Percentiles rank a stretch among this genome's conserved stretches.
Evolutionary conservation across 1,140 invertebrate species (phyloP).

Genomic region (Sycophaga agraensis): DNA sequence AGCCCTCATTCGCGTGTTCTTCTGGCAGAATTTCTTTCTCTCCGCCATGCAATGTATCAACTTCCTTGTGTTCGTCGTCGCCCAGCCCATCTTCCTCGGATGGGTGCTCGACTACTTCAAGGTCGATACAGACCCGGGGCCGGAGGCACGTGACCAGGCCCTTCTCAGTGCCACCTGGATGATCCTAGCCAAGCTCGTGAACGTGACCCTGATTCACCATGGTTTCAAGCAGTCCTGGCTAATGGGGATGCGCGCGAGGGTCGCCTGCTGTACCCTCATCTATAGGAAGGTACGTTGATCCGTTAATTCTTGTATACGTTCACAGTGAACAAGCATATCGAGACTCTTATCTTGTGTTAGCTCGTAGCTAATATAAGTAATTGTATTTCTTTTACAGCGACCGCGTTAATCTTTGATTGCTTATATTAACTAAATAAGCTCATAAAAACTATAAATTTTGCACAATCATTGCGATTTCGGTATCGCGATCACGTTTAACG

Average conservation of each 20-base stretch:
- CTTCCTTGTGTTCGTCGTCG: constrained; percentile 43
- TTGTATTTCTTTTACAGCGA: no score
- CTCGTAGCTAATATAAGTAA: no score
- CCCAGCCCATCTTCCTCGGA: constrained; percentile 58
- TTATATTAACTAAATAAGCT: no score
- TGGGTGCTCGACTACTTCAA: constrained; percentile 61
- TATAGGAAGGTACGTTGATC: constrained; percentile 62
- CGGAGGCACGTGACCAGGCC: constrained; percentile 41
- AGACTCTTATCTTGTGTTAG: no score
- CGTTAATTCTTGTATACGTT: no score
- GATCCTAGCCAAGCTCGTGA: constrained; percentile 38
- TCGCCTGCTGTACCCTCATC: constrained; percentile 63
- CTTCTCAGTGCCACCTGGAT: constrained; percentile 48
- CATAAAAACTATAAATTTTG: no score
- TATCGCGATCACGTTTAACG: no score
- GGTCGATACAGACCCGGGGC: constrained; percentile 7
- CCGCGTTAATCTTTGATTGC: no score
- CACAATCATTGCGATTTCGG: no score
- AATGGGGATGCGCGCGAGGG: constrained; percentile 63
- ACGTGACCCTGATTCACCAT: constrained; percentile 55
- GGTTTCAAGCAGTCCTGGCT: constrained; percentile 50
- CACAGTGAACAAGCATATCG: no score
- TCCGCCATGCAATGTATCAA: constrained; percentile 49
- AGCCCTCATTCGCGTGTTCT: constrained; percentile 55
- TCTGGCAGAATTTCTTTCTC: constrained; percentile 49